Conservation (phyloP, 1,140 invertebrate species). For the Uloborus diversus region DNA sequence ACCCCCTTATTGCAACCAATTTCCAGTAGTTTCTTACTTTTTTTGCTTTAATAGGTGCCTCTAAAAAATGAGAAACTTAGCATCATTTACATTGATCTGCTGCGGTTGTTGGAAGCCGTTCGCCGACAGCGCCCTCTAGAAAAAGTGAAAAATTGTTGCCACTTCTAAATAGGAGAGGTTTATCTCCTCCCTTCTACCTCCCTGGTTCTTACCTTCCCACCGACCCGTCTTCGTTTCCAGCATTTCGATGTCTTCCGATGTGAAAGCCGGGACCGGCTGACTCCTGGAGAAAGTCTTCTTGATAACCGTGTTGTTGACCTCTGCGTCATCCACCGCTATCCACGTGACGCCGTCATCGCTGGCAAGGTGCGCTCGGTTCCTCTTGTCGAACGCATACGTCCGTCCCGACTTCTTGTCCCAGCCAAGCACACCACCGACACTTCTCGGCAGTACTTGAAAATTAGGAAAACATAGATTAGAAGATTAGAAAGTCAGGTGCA, state of each 20-base stretch:
- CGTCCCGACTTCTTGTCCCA: constrained; percentile 54
- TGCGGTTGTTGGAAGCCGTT: too few species aligned
- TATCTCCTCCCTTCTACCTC: too few species aligned
- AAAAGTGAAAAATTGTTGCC: too few species aligned
- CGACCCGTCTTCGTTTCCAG: constrained; percentile 50
- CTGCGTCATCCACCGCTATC: constrained; percentile 42
- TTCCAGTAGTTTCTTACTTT: too few species aligned
- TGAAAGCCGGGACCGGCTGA: constrained; percentile 49
- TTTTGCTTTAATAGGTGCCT: too few species aligned
- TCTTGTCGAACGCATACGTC: constrained; percentile 52
- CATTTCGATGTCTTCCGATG: constrained; percentile 45
- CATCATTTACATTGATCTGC: too few species aligned
- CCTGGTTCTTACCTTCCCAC: constrained; percentile 57
- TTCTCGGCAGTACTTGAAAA: constrained; percentile 25
- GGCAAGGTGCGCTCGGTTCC: constrained; percentile 42
- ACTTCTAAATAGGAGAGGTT: too few species aligned
- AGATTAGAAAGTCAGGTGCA: too few species aligned
- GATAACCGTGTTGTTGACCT: constrained; percentile 41
- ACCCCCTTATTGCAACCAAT: too few species aligned
- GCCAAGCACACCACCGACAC: constrained; percentile 37
- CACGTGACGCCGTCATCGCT: constrained; percentile 48
- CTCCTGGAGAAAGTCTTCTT: constrained; percentile 54
- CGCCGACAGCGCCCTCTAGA: too few species aligned
- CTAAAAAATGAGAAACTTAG: too few species aligned
- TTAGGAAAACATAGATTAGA: too few species aligned